Evolutionary conservation across 2,888 invertebrate genomes (phyloP).

Genomic region (Euzophera pinguis): DNA sequence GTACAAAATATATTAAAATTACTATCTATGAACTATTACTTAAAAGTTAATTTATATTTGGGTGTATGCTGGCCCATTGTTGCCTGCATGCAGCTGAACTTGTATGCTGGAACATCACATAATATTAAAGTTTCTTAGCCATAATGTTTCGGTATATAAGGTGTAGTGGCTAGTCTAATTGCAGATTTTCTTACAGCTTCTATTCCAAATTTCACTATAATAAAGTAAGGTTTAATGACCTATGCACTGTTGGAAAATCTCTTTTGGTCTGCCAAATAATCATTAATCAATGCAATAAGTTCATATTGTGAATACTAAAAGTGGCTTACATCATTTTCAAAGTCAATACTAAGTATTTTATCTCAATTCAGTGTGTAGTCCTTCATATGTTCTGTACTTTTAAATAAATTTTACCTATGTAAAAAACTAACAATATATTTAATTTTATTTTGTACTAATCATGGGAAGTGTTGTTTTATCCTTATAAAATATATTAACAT

Average conservation of each 20-base stretch:
- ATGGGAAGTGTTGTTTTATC: slow-evolving; percentile 81
- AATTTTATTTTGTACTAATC: slow-evolving; percentile 81
- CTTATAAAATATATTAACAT: slow-evolving; percentile 81
- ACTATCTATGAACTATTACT: slow-evolving; percentile 78
- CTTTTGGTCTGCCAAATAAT: slow-evolving; percentile 79
- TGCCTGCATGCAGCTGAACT: slow-evolving; percentile 77
- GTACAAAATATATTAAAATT: slow-evolving; percentile 85
- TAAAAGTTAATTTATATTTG: slow-evolving; percentile 74
- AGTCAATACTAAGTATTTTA: slow-evolving; percentile 77
- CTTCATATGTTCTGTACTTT: slow-evolving; percentile 79
- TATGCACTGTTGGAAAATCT: slow-evolving; percentile 80
- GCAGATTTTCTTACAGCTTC: slow-evolving; percentile 81
- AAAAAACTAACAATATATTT: slow-evolving; percentile 80
- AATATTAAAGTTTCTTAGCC: slow-evolving; percentile 67
- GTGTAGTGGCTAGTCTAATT: slow-evolving; percentile 77
- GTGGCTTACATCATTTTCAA: slow-evolving; percentile 78
- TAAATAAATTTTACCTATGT: slow-evolving; percentile 78
- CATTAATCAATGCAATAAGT: slow-evolving; percentile 76
- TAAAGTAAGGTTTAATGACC: slow-evolving; percentile 72
- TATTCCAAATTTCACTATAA: slow-evolving; percentile 77
- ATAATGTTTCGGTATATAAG: slow-evolving; percentile 78
- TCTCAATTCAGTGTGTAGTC: slow-evolving; percentile 79
- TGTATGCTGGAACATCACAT: slow-evolving; percentile 78
- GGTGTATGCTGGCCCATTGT: slow-evolving; percentile 74
- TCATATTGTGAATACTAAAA: slow-evolving; percentile 78